Evolutionary conservation across 2,888 invertebrate genomes (phyloP).

Genomic region (Gymnosoma rotundatum): DNA sequence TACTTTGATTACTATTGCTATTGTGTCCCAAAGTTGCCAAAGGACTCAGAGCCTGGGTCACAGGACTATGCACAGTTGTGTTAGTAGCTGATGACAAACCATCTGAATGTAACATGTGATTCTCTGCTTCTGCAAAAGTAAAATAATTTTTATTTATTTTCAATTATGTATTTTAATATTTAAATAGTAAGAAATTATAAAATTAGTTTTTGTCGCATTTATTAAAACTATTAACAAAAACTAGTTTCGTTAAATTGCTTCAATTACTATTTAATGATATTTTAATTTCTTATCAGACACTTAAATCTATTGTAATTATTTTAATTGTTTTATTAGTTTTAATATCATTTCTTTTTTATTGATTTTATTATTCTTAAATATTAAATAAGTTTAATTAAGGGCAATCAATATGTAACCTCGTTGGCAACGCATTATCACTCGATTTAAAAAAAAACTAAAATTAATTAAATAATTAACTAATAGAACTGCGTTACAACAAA

Average conservation of each 20-base stretch:
- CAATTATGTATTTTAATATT: neutral
- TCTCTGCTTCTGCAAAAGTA: slow-evolving; percentile 75
- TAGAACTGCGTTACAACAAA: too few relatives aligned
- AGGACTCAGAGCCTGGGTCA: slow-evolving; percentile 77
- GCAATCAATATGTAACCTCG: too few relatives aligned
- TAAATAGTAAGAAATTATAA: neutral
- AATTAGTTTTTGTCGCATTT: neutral
- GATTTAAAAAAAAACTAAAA: too few relatives aligned
- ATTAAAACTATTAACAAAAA: neutral
- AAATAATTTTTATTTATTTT: neutral
- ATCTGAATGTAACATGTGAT: slow-evolving; percentile 77
- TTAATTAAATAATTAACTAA: too few relatives aligned
- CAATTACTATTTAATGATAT: neutral
- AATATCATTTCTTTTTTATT: neutral
- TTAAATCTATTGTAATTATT: slow-evolving; percentile 5
- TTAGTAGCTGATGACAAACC: slow-evolving; percentile 71
- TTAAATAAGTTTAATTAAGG: slow-evolving; percentile 64
- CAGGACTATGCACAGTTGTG: slow-evolving; percentile 76
- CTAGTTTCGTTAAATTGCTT: neutral
- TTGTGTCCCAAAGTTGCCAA: slow-evolving; percentile 74
- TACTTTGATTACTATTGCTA: slow-evolving; percentile 75
- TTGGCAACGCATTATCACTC: too few relatives aligned
- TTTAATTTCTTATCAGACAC: neutral
- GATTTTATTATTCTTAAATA: slow-evolving; percentile 12
- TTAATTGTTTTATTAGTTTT: neutral